Conservation (phyloP, 1,140 invertebrate species). For the Berghia stephanieae region DNA sequence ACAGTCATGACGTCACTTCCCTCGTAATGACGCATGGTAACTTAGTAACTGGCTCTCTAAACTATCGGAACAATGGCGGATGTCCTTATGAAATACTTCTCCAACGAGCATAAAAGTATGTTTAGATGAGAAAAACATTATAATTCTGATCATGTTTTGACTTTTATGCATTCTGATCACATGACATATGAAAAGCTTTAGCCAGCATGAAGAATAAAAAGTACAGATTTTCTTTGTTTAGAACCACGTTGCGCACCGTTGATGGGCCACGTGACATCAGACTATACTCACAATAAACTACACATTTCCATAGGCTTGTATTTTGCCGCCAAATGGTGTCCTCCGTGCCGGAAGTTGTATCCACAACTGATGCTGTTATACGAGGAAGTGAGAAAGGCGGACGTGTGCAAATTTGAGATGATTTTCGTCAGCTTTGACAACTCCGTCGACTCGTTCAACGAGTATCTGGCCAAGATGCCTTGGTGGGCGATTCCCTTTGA, state of each 20-base stretch:
- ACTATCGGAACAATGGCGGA: too few relatives aligned
- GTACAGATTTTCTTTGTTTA: background rate
- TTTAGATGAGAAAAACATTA: too few relatives aligned
- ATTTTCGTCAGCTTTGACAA: constrained; percentile 84
- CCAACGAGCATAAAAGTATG: too few relatives aligned
- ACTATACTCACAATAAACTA: background rate
- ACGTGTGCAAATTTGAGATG: constrained; percentile 76
- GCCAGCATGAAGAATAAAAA: too few relatives aligned
- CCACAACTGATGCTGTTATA: constrained; percentile 63
- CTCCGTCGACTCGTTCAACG: constrained; percentile 74
- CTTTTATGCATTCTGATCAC: too few relatives aligned
- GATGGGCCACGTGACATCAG: background rate
- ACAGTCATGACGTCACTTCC: too few relatives aligned
- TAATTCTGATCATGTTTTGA: too few relatives aligned
- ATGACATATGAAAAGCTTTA: too few relatives aligned
- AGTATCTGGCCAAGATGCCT: constrained; percentile 76
- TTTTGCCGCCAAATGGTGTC: constrained; percentile 72
- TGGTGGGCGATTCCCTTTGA: constrained; percentile 76
- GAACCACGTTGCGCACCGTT: background rate
- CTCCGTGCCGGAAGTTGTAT: constrained; percentile 69
- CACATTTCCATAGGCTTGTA: constrained; percentile 63
- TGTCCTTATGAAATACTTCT: too few relatives aligned
- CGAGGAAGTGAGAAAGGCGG: constrained; percentile 72
- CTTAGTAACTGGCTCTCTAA: too few relatives aligned
- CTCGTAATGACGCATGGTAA: too few relatives aligned